Percentiles rank a stretch among this genome's conserved stretches.
Conservation (phyloP, 2,113 vertebrate genomes). For the Willisornis vidua region DNA sequence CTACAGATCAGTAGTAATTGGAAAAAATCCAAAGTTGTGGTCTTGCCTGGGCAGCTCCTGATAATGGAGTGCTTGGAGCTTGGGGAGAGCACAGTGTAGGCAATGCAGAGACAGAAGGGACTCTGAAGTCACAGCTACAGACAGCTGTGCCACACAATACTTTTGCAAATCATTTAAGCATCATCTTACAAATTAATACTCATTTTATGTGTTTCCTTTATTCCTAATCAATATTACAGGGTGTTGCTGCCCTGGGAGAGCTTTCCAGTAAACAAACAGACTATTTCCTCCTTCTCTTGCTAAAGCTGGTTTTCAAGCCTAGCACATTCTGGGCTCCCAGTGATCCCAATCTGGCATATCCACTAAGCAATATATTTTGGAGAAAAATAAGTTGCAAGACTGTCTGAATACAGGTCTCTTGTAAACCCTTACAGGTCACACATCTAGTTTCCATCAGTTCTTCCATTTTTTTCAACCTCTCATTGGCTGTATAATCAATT, state of each 20-base stretch:
- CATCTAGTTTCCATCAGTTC: not conserved
- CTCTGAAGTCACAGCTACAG: not conserved
- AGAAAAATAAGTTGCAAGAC: not conserved
- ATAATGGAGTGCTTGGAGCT: not conserved
- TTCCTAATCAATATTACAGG: slow-evolving; percentile 15
- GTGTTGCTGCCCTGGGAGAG: not conserved
- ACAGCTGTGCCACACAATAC: not conserved
- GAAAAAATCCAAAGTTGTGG: not conserved
- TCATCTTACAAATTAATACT: not conserved
- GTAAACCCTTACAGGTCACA: not conserved
- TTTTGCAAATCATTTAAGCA: not conserved
- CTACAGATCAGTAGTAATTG: not conserved
- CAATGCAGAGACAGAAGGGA: not conserved
- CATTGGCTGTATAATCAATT: not conserved
- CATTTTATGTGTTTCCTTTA: not conserved
- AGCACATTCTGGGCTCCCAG: not conserved
- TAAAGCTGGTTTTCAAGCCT: not conserved
- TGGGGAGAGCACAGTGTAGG: not conserved
- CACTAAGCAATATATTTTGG: not conserved
- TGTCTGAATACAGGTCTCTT: not conserved
- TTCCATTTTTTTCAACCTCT: not conserved
- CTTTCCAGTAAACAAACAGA: slow-evolving; percentile 33
- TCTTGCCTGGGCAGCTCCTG: not conserved
- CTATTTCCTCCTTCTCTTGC: not conserved
- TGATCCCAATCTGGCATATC: not conserved